phyloP scores from a whole-genome alignment of 2,113 vertebrate genomes.

The Salvelinus alpinus region DNA sequence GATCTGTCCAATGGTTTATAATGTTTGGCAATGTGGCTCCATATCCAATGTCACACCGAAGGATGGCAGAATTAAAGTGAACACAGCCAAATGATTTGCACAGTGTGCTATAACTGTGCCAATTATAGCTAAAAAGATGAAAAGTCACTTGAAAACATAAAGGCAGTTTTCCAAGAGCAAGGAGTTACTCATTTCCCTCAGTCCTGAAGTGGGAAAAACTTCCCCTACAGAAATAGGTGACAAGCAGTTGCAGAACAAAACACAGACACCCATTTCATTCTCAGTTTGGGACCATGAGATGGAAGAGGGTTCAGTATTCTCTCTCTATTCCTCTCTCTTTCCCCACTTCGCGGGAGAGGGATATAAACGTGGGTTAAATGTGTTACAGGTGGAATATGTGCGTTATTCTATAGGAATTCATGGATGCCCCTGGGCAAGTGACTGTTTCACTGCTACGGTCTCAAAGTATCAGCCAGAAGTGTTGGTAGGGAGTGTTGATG shows the following conservation, averaged over 20 bases:
- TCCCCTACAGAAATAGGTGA: neutral
- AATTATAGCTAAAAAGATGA: slow-evolving; percentile 2
- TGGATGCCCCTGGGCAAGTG: too few relatives aligned
- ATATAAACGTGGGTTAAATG: slow-evolving; percentile 34
- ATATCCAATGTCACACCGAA: neutral
- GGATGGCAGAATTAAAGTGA: neutral
- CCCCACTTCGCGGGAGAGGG: neutral
- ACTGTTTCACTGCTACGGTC: too few relatives aligned
- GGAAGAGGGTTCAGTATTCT: neutral
- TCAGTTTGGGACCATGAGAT: neutral
- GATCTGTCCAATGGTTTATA: neutral
- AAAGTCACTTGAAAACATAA: neutral
- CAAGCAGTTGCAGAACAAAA: neutral
- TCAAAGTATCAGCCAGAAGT: too few relatives aligned
- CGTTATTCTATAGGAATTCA: too few relatives aligned
- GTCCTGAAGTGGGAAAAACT: neutral
- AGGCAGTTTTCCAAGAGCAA: slow-evolving; percentile 1
- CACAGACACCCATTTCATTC: neutral
- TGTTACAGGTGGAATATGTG: slow-evolving; percentile 59
- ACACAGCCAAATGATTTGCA: neutral
- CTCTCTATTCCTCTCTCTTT: neutral
- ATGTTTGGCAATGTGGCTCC: neutral
- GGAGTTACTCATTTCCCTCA: neutral
- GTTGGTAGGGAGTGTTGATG: slow-evolving; percentile 12
- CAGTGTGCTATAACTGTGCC: neutral